Evolutionary conservation across 2,888 invertebrate species (phyloP).

Genomic region (Pomacea canaliculata): DNA sequence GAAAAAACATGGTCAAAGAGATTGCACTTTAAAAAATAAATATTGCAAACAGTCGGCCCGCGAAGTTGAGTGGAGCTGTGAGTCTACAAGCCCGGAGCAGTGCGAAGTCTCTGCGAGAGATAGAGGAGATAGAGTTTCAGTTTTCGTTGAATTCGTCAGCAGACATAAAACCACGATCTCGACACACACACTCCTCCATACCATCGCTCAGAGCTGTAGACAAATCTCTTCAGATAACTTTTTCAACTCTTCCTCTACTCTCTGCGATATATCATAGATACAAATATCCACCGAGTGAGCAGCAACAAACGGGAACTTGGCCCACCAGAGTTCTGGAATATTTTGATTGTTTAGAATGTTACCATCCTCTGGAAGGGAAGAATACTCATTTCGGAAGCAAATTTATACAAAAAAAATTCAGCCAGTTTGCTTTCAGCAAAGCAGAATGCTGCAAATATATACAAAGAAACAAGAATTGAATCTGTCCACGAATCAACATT

Average conservation of each 20-base stretch:
- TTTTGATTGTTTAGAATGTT: constrained; percentile 16
- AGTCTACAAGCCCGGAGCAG: constrained; percentile 14
- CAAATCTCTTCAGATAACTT: neutral
- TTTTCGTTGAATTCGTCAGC: neutral
- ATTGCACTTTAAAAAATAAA: constrained; percentile 21
- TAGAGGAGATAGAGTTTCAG: too few relatives aligned
- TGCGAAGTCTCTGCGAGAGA: too few relatives aligned
- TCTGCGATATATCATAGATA: constrained; percentile 1
- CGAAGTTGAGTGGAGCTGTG: constrained; percentile 7
- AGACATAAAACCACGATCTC: constrained; percentile 1
- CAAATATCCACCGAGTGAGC: constrained; percentile 21
- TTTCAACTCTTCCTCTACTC: constrained; percentile 1
- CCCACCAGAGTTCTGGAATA: constrained; percentile 23
- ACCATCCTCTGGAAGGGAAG: constrained; percentile 14
- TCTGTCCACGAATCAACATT: constrained; percentile 21
- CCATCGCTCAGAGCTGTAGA: constrained; percentile 11
- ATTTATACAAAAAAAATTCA: constrained; percentile 28
- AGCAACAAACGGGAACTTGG: constrained; percentile 19
- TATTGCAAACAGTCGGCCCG: constrained; percentile 29
- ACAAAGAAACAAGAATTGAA: constrained; percentile 29
- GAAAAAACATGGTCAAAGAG: neutral
- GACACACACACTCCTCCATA: constrained; percentile 6
- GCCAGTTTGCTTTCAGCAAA: constrained; percentile 22
- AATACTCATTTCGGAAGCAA: constrained; percentile 21
- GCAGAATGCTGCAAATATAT: constrained; percentile 34